Evolutionary conservation across 2,797 vertebrate genomes (phyloP).

Genomic region (Urosaurus nigricauda): DNA sequence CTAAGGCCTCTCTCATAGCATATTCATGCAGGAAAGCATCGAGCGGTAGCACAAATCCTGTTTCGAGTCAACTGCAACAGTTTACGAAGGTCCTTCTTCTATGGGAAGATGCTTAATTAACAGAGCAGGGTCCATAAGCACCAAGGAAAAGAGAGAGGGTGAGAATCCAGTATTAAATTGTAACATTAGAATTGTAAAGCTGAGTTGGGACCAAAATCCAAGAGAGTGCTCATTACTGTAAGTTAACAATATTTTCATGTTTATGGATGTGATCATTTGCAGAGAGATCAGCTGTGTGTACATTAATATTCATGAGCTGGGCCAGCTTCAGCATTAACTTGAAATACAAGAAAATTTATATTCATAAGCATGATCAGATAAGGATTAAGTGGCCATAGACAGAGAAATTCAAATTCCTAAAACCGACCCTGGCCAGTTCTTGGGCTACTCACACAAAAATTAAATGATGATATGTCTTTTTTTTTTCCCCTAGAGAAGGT

Average conservation of each 20-base stretch:
- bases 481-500: not conserved
- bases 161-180: conserved; percentile 17
- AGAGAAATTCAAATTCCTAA: conserved; percentile 61
- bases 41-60: not conserved
- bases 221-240: conserved; percentile 57
- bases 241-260: conserved; percentile 66
- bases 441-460: conserved; percentile 47
- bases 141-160: not conserved
- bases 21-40: not conserved
- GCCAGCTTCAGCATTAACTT: conserved; percentile 45
- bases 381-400: conserved; percentile 58
- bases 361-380: conserved; percentile 69
- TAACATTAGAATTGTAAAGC: conserved; percentile 50
- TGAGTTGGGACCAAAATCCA: conserved; percentile 43
- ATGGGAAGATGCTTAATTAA: not conserved
- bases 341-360: conserved; percentile 64
- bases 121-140: not conserved
- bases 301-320: conserved; percentile 71
- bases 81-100: not conserved
- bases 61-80: not conserved
- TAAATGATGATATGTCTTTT: conserved; percentile 38
- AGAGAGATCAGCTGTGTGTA: conserved; percentile 61
- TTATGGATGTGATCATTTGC: conserved; percentile 65
- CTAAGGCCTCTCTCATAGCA: not conserved
- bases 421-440: conserved; percentile 48